A percentile compares a stretch with the other conserved stretches of the same genome.
Conservation (phyloP, 2,113 vertebrate genomes). For the Mungos mungo region DNA sequence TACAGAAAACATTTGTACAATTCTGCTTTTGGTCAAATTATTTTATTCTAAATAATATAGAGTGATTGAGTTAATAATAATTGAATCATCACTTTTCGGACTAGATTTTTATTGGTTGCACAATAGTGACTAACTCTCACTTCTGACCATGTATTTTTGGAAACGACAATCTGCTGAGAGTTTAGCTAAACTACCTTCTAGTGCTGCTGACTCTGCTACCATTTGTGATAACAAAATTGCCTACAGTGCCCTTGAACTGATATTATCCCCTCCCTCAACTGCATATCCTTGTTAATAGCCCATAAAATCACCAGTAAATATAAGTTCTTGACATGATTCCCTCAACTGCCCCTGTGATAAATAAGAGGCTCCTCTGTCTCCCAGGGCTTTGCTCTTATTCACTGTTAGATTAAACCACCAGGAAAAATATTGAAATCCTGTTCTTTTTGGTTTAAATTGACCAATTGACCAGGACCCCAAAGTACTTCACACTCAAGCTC, state of each 20-base stretch:
- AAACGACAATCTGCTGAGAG: neutral
- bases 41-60: neutral
- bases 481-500: neutral
- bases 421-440: neutral
- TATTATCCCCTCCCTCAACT: neutral
- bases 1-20: neutral
- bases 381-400: neutral
- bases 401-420: rapidly evolving
- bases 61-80: neutral
- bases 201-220: neutral
- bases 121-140: neutral
- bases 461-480: neutral
- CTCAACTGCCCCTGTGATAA: neutral
- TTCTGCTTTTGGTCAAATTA: neutral
- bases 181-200: neutral
- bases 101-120: neutral
- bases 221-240: neutral
- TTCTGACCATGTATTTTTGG: neutral
- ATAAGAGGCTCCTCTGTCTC: neutral
- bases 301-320: neutral
- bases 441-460: neutral
- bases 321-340: neutral
- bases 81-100: neutral
- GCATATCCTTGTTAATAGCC: neutral
- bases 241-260: neutral